Evolutionary conservation across 2,113 vertebrate genomes (phyloP), one percentile per base, ranked within the genome.

Genomic region (Stigmatopora argus): DNA sequence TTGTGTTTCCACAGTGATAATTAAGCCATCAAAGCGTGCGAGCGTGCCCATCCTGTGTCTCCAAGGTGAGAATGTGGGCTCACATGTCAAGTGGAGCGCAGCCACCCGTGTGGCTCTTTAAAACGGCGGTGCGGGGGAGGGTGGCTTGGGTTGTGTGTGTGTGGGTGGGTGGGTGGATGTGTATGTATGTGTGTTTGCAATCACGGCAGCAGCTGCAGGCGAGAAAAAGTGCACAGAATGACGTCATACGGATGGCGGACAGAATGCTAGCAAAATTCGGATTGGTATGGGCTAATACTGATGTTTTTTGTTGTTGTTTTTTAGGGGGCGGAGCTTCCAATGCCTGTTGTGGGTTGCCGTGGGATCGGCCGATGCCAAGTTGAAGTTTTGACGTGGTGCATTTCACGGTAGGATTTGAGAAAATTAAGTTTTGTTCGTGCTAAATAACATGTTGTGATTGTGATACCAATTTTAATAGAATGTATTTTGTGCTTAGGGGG

Each of bases 21-120:
- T 90, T 87, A 91, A 91, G 89, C 82, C 89, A 88, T 91, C 88
- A 90, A 89, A 88, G 88, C 81, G 71, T 69, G 78, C 83, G 83
- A 72, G 80, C 84, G 77, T 86, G 85, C 87, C 84, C 83, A 80
- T 84, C 83, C 84, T 82, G 82, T 61, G 78, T 88, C 87, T 88
- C 87, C 82, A 85, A 88, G 88, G 84, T 89, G 85, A 89, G 83
- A 81, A 83, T 80, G 78, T 79, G 79, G 80, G 75, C 79, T 73
- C 84, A 81, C 83, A 75, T 86, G 85, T 86, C 88, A 85, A 86
- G 82, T 85, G 83, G 80, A 86, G 82, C 75, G 81, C 78, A 85
- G 78, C 77, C 82, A 85, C 82, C 82, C 81, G 77, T 79, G 84
- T 79, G 82, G 77, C 81, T 86, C 85, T 87, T 87, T 83, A 87